Percentiles rank a stretch among this genome's conserved stretches.
Evolutionary conservation across 2,797 vertebrate genomes (phyloP).

Genomic region (Chiloscyllium punctatum): DNA sequence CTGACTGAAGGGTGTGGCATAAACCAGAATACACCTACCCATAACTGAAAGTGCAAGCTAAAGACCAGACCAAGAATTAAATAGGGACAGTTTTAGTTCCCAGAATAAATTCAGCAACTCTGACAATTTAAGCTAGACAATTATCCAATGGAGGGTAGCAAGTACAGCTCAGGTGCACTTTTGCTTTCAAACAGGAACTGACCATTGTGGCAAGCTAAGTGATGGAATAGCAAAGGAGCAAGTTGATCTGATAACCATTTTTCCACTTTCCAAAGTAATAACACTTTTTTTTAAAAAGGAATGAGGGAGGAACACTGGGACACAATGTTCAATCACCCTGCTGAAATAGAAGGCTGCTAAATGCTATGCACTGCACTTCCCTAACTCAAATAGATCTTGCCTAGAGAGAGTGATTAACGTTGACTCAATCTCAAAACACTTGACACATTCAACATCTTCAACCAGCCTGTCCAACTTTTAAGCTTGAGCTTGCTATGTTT

Average conservation of each 20-base stretch:
- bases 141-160: background rate
- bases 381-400: background rate
- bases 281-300: too few relatives aligned
- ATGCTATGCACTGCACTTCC: background rate
- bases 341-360: background rate
- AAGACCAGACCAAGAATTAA: background rate
- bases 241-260: background rate
- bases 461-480: background rate
- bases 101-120: background rate
- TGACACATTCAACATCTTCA: constrained; percentile 20
- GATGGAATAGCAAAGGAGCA: background rate
- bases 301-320: background rate
- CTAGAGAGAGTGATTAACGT: background rate
- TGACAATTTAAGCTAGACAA: background rate
- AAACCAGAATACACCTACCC: background rate
- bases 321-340: background rate
- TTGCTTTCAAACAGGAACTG: background rate
- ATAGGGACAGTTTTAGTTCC: background rate
- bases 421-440: background rate
- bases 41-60: background rate
- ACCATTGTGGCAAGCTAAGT: constrained; percentile 9
- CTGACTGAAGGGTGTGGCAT: background rate
- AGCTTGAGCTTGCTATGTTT: background rate
- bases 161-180: background rate
- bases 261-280: background rate